phyloP scores from a whole-genome alignment of 1,140 invertebrate genomes.

The Aricia agestis region DNA sequence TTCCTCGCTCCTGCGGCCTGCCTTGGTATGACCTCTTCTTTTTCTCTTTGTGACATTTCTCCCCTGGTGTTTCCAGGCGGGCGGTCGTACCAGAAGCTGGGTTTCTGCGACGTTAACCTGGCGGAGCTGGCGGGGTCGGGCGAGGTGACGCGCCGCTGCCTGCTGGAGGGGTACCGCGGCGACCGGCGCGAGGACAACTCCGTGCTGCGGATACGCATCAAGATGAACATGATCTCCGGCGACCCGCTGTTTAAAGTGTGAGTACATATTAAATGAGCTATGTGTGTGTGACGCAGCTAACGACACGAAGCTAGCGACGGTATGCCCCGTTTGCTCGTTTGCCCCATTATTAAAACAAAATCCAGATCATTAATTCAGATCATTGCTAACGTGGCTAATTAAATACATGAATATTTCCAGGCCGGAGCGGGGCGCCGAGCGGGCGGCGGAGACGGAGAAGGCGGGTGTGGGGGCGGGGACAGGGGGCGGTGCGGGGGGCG shows the following conservation, averaged over 20 bases:
- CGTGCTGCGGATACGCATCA: conserved; percentile 92
- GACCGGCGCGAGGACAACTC: conserved; percentile 95
- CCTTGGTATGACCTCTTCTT: no score
- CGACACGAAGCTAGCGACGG: no score
- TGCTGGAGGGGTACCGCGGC: conserved; percentile 91
- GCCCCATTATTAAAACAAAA: no score
- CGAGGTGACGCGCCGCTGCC: conserved; percentile 86
- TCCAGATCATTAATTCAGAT: no score
- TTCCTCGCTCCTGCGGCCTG: no score
- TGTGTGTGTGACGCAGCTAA: no score
- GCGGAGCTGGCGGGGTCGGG: conserved; percentile 97
- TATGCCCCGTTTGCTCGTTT: no score
- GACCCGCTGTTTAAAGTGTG: conserved; percentile 99
- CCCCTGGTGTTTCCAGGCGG: conserved; percentile 84
- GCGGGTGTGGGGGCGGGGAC: conserved; percentile 65
- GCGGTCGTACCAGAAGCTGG: conserved; percentile 95
- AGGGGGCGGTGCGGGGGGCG: conserved; percentile 59
- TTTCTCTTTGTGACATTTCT: no score
- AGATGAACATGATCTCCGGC: conserved; percentile 95
- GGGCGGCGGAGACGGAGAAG: conserved; percentile 65
- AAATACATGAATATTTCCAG: conserved; percentile 39
- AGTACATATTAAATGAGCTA: conserved; percentile 64
- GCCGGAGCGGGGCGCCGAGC: conserved; percentile 50
- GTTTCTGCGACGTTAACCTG: conserved; percentile 97
- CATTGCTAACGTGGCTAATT: not conserved